Percentiles rank a stretch among this genome's conserved stretches.
phyloP scores from a whole-genome alignment of 53 echinoderm and acorn worm species.

The Stichopus horrens region DNA sequence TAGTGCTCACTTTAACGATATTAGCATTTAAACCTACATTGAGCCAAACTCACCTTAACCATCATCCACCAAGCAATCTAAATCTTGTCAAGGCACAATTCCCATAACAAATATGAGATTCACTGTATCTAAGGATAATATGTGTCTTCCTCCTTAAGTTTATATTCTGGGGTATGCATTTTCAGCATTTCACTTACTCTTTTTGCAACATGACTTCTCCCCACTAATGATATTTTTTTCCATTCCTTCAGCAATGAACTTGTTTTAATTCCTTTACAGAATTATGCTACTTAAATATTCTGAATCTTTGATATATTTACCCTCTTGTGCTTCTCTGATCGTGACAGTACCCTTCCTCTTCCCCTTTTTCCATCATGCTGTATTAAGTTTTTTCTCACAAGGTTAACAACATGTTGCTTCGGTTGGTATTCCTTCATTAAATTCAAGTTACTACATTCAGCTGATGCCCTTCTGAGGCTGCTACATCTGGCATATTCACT shows the following conservation, averaged over 20 bases:
- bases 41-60: too few species aligned
- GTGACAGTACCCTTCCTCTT: neutral
- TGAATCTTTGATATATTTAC: neutral
- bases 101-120: too few species aligned
- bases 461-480: neutral
- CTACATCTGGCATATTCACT: neutral
- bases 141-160: neutral
- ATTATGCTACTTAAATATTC: neutral
- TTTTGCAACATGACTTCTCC: neutral
- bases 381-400: neutral
- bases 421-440: neutral
- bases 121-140: too few species aligned
- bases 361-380: neutral
- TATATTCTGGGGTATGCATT: neutral
- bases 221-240: neutral
- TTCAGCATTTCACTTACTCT: neutral
- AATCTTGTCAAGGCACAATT: too few species aligned
- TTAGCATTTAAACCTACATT: too few species aligned
- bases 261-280: neutral
- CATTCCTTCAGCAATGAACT: neutral
- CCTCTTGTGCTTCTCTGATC: constrained; percentile 28
- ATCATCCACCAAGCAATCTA: too few species aligned
- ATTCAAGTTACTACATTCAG: neutral
- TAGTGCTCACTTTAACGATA: too few species aligned
- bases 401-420: neutral